These are phyloP conservation scores for Psittacula derbiana DNA, from an alignment of 2,797 vertebrate species.

Conservation along the genomic window DNA sequence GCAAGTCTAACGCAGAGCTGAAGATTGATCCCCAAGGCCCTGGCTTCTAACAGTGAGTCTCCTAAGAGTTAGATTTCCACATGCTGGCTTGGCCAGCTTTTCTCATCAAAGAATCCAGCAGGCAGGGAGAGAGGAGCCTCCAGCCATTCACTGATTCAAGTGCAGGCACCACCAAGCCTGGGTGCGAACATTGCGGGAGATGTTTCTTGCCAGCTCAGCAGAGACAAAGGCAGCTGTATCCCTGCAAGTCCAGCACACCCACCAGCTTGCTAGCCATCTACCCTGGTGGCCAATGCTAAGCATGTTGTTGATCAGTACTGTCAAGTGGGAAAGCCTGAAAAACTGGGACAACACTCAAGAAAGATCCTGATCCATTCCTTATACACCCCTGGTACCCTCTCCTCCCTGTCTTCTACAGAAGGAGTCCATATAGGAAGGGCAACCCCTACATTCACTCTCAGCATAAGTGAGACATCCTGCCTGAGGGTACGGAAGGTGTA, in stretches of 20 bases:
- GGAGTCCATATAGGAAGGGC: rapidly evolving
- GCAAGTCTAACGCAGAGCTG: neutral
- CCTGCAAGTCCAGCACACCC: neutral
- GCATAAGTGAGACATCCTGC: neutral
- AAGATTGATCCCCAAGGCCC: neutral
- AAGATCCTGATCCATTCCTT: neutral
- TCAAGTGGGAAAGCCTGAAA: neutral
- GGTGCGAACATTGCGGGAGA: rapidly evolving
- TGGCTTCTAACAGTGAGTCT: neutral
- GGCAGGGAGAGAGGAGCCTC: neutral
- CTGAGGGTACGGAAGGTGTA: neutral
- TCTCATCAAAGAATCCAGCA: neutral
- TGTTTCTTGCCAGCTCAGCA: neutral
- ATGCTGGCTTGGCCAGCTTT: neutral
- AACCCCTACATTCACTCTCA: neutral
- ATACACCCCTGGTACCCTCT: neutral
- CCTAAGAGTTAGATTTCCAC: neutral
- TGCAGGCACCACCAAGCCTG: neutral
- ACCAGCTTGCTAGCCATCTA: neutral
- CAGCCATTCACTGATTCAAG: neutral
- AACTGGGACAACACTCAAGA: neutral
- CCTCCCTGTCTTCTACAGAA: neutral
- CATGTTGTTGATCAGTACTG: neutral
- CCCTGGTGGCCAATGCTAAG: neutral
- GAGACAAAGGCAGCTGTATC: neutral